Base-by-base conservation (phyloP, 2,113 vertebrate genomes). In the Kryptolebias marmoratus region DNA sequence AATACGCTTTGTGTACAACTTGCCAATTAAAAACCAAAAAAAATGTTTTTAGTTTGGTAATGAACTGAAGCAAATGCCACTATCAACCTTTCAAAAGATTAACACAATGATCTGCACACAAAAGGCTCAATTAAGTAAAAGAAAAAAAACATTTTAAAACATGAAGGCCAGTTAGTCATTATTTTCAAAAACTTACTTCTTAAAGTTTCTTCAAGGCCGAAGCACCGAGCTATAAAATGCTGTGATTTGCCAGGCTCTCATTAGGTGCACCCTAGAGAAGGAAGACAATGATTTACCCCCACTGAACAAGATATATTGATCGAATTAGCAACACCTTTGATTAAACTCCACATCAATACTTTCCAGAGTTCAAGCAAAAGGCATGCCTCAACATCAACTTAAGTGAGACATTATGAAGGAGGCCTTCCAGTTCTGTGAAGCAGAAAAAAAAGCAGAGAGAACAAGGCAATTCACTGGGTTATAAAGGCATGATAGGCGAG, bases 251-350 rank as follows among this genome's bases (percentile, higher is more conserved):
- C 22, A 11, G 42, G 22, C n/a, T 48, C 31, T 71, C 49, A 44
- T 52, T 50, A 61, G 48, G 48, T n/a, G 16, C 18, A 7, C 13
- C 39, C 18, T 5, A 27, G 12, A 16, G 22, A 72, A 49, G 13
- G 13, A 64, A 69, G 32, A 76, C 52, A 31, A 63, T 50, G 67
- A 56, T 0, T 32, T 63, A 22, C 61, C 52, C 61, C 16, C 31
- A 59, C 67, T 76, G 13, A 56, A 69, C 16, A 22, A 47, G 47
- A 69, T 55, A 11, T 67, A 64, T 57, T 22, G 22, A 49, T 57
- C 36, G 39, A 68, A 64, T 76, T 76, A 76, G 31, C 52, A 69
- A 13, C 36, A 68, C 27, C 66, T 58, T 68, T 69, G 66, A 69
- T 58, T 69, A 63, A 15, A 57, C 36, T 13, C 28, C 61, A 68